phyloP scores from a whole-genome alignment of 2,797 vertebrate genomes.

The Oreonectes daqikongensis region DNA sequence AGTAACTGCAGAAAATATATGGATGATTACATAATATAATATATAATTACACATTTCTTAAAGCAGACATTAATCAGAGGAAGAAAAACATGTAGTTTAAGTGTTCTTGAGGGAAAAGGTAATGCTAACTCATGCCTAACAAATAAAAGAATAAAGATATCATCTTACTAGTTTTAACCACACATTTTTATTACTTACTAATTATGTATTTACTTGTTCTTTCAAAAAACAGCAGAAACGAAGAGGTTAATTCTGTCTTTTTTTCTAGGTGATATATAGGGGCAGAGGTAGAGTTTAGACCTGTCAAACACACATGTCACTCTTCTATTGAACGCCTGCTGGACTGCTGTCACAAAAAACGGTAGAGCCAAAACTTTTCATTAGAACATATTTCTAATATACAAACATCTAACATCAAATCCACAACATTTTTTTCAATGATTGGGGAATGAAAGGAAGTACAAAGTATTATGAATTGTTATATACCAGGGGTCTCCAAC shows the following conservation, averaged over 20 bases:
- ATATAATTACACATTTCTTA: neutral
- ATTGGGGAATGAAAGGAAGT: neutral
- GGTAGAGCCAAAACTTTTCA: conserved; percentile 9
- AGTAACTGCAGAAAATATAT: neutral
- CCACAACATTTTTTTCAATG: neutral
- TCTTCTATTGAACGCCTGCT: conserved; percentile 65
- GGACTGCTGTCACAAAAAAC: conserved; percentile 44
- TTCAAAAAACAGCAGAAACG: conserved; percentile 32
- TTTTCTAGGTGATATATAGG: conserved; percentile 53
- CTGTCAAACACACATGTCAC: conserved; percentile 71
- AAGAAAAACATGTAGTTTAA: no score
- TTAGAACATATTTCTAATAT: neutral
- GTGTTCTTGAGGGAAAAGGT: neutral
- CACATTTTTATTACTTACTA: neutral
- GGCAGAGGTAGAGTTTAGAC: conserved; percentile 65
- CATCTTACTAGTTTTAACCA: neutral
- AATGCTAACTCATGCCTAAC: neutral
- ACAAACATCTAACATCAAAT: neutral
- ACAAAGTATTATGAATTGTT: neutral
- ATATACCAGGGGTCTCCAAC: no score
- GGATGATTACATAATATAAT: no score
- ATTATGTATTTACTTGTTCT: neutral
- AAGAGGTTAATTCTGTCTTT: conserved; percentile 75
- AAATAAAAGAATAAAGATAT: neutral
- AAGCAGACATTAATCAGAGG: neutral